Base-by-base conservation (phyloP, 2,888 invertebrate genomes). In the Drosophila neonasuta region DNA sequence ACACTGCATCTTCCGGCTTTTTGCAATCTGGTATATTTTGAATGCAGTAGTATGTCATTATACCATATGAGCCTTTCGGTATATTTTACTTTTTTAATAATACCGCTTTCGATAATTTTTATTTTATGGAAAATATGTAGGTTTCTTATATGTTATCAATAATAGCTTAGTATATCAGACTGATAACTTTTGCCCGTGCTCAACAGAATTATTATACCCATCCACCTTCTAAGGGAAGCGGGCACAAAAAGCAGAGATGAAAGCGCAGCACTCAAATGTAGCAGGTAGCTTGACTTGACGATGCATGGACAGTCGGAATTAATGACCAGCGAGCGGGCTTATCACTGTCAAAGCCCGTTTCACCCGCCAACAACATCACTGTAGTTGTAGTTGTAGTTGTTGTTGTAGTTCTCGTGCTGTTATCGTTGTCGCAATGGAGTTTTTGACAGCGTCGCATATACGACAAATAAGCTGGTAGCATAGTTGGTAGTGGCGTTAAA, bases 341-440 rank as follows among this genome's bases (percentile, higher is more conserved):
- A 80, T 74, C 77, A 72, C 68, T 74, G 75, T 70, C 75, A 77
- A 70, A 73, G 58, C 65, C 58, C 46, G 52, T 41, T 36, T 57
- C n/a, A 56, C 7, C 30, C 45, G 48, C 42, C 62, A 57, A 56
- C 56, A 24, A 24, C 24, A 24, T 6, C 6, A 6, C 6, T 24
- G 24, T 24, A 24, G 24, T 24, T 24, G 24, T 20, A 17, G 24
- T 5, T 24, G 24, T 24, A 24, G 24, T 24, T 24, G 24, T 20
- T 29, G 24, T 36, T 50, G 39, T 17, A 2, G 30, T 44, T 24
- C 32, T 41, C 17, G 13, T 32, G 15, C 8, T n/a, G 39, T 51
- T 44, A 50, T 32, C 34, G 34, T 34, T 59, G 59, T 51, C 48
- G 42, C 46, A 15, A 9, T 8, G 4, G 30, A 30, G 29, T 54